Conservation (phyloP, 2,113 vertebrate species). For the Onychorhynchus coronatus region DNA sequence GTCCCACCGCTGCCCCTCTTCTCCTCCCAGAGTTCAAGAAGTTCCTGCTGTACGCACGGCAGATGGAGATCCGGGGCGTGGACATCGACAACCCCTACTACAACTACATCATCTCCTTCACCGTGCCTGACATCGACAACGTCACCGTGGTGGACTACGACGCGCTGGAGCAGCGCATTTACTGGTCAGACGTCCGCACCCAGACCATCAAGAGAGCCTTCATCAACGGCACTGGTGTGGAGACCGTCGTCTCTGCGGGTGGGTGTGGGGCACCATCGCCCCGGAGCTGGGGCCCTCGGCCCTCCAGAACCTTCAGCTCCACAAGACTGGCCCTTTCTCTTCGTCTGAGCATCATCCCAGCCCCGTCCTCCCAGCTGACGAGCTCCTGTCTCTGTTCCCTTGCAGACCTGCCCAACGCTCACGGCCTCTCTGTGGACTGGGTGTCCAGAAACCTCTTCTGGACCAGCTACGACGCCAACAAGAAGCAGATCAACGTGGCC, state of each 20-base stretch:
- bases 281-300: accelerated
- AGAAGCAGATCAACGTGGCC: constrained; percentile 97
- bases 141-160: constrained; percentile 96
- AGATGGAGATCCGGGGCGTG: constrained; percentile 97
- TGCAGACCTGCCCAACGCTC: constrained; percentile 92
- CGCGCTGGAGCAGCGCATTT: constrained; percentile 89
- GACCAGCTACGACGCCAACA: constrained; percentile 95
- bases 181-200: constrained; percentile 96
- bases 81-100: constrained; percentile 96
- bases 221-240: constrained; percentile 95
- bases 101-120: constrained; percentile 99
- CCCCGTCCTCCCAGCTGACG: accelerated
- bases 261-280: not conserved
- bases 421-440: constrained; percentile 95
- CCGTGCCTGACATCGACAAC: constrained; percentile 95
- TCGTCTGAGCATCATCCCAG: not conserved
- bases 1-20: not conserved
- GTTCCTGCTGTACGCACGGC: constrained; percentile 95
- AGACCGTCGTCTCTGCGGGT: constrained; percentile 88
- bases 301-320: not conserved
- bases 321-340: accelerated
- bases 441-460: constrained; percentile 97
- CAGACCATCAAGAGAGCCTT: constrained; percentile 97
- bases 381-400: not conserved
- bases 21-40: constrained; percentile 84